Evolutionary conservation across 2,113 vertebrate genomes (phyloP).

Genomic region (Bettongia penicillata): DNA sequence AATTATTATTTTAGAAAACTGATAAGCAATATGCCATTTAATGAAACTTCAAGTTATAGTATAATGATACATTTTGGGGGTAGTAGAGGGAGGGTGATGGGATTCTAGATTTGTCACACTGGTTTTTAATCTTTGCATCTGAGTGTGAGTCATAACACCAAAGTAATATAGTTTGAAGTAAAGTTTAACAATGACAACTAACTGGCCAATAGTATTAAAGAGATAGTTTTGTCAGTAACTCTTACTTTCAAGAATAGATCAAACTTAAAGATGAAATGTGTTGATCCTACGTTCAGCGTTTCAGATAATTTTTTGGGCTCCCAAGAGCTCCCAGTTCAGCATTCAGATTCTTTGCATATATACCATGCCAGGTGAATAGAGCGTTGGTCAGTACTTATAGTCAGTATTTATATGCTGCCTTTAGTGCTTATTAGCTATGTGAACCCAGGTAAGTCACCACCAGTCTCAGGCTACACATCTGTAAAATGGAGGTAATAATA

Average conservation of each 20-base stretch:
- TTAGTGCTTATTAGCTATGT: neutral
- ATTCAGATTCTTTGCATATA: neutral
- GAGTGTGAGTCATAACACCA: neutral
- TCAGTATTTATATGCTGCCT: neutral
- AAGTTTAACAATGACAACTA: neutral
- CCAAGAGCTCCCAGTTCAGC: neutral
- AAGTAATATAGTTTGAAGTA: neutral
- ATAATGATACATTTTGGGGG: neutral
- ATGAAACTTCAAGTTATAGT: neutral
- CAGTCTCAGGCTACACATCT: neutral
- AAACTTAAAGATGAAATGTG: constrained; percentile 26
- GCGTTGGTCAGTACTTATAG: neutral
- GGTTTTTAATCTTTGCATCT: constrained; percentile 6
- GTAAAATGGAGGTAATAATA: neutral
- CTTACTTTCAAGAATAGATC: constrained; percentile 26
- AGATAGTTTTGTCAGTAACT: neutral
- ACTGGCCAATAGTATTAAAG: neutral
- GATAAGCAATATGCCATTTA: neutral
- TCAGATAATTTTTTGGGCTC: neutral
- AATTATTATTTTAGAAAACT: constrained; percentile 20
- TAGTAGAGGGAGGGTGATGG: neutral
- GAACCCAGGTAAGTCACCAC: neutral
- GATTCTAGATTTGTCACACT: constrained; percentile 9
- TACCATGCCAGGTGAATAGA: neutral
- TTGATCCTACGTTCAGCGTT: neutral